These are phyloP conservation scores for Pantala flavescens DNA, from an alignment of 1,140 invertebrate genomes.

Conservation along the genomic window DNA sequence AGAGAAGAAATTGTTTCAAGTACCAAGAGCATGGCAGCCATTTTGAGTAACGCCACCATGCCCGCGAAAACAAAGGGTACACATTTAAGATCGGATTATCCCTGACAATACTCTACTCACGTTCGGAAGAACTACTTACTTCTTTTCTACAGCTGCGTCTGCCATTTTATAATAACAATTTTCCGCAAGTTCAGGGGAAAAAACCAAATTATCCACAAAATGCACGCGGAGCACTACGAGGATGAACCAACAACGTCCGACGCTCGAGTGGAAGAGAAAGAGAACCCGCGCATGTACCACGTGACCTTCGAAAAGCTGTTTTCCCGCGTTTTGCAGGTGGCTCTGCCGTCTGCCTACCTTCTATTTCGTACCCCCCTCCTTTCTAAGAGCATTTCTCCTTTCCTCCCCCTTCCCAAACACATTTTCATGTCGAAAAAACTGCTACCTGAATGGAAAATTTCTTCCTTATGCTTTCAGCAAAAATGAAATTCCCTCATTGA, in stretches of 20 bases:
- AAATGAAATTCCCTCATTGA: too few species aligned
- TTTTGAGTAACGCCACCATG: conserved; percentile 5
- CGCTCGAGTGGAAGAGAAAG: not conserved
- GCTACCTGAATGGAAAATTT: too few species aligned
- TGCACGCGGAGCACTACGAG: not conserved
- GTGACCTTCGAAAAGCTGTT: conserved; percentile 8
- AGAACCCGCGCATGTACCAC: conserved; percentile 6
- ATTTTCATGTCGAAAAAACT: too few species aligned
- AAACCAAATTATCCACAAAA: not conserved
- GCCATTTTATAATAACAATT: not conserved
- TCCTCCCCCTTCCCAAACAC: too few species aligned
- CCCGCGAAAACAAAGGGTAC: not conserved
- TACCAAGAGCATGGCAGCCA: not conserved
- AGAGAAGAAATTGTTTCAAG: too few species aligned
- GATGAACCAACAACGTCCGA: not conserved
- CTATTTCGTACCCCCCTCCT: too few species aligned
- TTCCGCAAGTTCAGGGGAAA: not conserved
- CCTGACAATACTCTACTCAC: not conserved
- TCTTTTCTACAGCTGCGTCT: conserved; percentile 4
- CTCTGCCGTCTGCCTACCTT: not conserved
- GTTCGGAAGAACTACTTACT: not conserved
- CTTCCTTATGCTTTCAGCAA: too few species aligned
- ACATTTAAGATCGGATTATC: not conserved
- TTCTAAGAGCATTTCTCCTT: too few species aligned
- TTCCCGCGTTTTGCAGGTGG: conserved; percentile 6